Evolutionary conservation across 2,113 vertebrate genomes (phyloP).

Genomic region (Butastur rufipennis): DNA sequence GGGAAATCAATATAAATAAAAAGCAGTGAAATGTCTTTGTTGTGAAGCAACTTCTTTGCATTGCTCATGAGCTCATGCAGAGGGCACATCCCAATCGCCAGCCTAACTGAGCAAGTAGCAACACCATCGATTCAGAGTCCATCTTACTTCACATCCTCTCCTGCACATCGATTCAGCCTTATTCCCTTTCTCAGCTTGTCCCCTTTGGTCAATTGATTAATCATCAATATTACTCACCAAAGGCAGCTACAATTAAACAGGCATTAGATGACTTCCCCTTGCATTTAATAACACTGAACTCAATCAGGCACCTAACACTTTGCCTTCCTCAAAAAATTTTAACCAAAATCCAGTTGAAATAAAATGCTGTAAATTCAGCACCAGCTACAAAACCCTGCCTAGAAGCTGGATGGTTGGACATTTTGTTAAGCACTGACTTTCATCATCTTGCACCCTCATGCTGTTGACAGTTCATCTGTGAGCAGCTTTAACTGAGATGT

Average conservation of each 20-base stretch:
- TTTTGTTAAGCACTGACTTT: background rate
- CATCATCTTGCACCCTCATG: background rate
- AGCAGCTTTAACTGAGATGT: background rate
- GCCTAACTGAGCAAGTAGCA: constrained; percentile 36
- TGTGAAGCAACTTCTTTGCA: constrained; percentile 48
- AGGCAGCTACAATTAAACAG: constrained; percentile 54
- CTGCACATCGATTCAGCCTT: constrained; percentile 7
- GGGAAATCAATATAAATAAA: constrained; percentile 74
- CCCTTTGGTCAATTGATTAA: constrained; percentile 52
- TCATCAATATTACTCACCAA: constrained; percentile 51
- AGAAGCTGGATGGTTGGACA: background rate
- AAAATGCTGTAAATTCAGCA: background rate
- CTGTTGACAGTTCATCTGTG: background rate
- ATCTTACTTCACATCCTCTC: constrained; percentile 17
- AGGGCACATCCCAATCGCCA: constrained; percentile 17
- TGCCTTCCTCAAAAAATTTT: background rate
- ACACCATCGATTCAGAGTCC: constrained; percentile 50
- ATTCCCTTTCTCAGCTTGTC: constrained; percentile 49
- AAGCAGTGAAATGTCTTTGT: constrained; percentile 70
- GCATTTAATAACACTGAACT: background rate
- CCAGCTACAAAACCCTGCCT: background rate
- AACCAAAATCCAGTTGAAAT: background rate
- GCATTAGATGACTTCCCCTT: constrained; percentile 32
- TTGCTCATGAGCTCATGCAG: constrained; percentile 33
- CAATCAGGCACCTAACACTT: background rate